These are phyloP conservation scores for Oreochromis niloticus DNA, from an alignment of 2,113 vertebrate genomes.

Conservation along the genomic window DNA sequence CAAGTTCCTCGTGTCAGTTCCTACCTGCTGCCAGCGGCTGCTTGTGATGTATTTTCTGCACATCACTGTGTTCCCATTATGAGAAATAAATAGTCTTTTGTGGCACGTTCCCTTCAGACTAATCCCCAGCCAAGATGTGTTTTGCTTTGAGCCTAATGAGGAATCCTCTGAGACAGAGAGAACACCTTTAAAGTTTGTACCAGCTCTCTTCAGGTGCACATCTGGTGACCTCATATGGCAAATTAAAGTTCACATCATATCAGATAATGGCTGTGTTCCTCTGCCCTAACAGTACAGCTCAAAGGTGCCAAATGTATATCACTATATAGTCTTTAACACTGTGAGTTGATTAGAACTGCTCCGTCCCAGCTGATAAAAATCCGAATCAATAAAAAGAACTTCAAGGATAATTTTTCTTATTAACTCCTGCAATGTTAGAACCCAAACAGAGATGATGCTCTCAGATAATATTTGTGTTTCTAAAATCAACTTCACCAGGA, in stretches of 20 bases:
- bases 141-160: constrained; percentile 17
- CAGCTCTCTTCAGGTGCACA: neutral
- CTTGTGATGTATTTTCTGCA: neutral
- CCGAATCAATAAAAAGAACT: neutral
- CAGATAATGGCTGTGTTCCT: neutral
- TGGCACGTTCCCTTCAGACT: neutral
- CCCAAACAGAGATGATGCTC: neutral
- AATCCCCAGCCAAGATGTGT: neutral
- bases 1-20: neutral
- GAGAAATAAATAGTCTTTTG: neutral
- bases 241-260: neutral
- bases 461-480: neutral
- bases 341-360: neutral
- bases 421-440: neutral
- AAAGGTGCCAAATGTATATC: neutral
- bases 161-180: neutral
- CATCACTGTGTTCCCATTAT: neutral
- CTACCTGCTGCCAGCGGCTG: neutral
- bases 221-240: neutral
- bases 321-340: neutral
- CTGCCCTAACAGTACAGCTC: neutral
- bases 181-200: neutral
- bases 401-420: neutral
- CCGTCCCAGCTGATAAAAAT: neutral
- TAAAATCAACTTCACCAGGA: neutral